These are phyloP conservation scores for Branchipolynoe longqiensis DNA, from an alignment of 2,888 invertebrate species.

Conservation along the genomic window DNA sequence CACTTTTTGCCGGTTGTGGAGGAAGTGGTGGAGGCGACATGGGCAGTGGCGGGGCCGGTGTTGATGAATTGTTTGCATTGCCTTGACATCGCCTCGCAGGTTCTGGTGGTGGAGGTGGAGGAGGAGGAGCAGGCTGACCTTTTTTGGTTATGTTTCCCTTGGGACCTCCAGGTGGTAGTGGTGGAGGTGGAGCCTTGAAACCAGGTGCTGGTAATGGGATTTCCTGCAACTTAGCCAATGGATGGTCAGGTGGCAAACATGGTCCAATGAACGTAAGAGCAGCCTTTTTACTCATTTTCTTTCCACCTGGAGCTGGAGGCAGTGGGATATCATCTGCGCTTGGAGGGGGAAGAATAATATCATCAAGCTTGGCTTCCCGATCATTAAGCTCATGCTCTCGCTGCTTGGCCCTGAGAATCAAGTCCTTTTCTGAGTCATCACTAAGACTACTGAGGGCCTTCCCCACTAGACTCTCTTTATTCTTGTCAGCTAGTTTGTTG, in stretches of 20 bases:
- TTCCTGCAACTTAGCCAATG: conserved; percentile 59
- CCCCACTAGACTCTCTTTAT: not conserved
- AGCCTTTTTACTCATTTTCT: not conserved
- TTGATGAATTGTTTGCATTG: too few relatives aligned
- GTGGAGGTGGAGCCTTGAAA: conserved; percentile 62
- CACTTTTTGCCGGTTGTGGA: not conserved
- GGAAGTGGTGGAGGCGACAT: conserved; percentile 58
- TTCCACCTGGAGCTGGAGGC: conserved; percentile 53
- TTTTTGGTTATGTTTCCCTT: not conserved
- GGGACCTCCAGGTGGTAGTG: conserved; percentile 56
- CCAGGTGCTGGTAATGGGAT: conserved; percentile 64
- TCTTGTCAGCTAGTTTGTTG: conserved; percentile 4
- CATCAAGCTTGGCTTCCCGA: conserved; percentile 25
- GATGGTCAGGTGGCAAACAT: conserved; percentile 62
- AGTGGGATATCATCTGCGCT: conserved; percentile 61
- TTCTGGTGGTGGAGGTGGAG: conserved; percentile 56
- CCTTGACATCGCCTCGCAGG: conserved; percentile 33
- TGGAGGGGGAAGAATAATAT: conserved; percentile 33
- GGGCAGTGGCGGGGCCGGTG: conserved; percentile 48
- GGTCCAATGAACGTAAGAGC: conserved; percentile 64
- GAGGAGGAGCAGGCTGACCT: conserved; percentile 52
- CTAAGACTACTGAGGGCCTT: not conserved
- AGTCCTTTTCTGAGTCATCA: not conserved
- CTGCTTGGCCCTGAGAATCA: conserved; percentile 23
- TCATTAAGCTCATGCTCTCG: conserved; percentile 53